Evolutionary conservation across 2,113 vertebrate genomes (phyloP).

Genomic region (Ovibos moschatus): DNA sequence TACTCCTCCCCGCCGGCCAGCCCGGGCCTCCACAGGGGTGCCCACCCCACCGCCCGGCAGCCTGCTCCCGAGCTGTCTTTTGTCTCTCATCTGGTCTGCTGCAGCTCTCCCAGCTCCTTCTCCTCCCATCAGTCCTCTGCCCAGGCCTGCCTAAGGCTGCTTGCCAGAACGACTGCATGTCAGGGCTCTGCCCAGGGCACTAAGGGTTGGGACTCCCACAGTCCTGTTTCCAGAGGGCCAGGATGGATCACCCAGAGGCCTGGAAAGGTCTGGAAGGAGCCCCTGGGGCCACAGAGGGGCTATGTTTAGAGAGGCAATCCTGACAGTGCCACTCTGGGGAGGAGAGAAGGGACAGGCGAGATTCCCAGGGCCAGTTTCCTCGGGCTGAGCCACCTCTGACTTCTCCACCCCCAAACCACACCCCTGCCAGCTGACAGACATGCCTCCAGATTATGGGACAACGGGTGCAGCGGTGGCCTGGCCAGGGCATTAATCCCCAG

Average conservation of each 20-base stretch:
- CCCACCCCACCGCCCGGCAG: background rate
- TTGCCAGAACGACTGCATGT: constrained; percentile 41
- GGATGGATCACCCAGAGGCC: background rate
- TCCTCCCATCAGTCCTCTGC: constrained; percentile 29
- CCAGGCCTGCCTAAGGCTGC: constrained; percentile 65
- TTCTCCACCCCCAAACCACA: background rate
- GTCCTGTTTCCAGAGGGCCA: background rate
- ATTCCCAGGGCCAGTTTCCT: background rate
- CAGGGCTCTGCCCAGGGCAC: constrained; percentile 44
- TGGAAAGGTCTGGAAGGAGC: background rate
- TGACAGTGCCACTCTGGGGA: background rate
- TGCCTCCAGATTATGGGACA: background rate
- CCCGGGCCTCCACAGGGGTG: background rate
- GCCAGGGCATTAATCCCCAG: background rate
- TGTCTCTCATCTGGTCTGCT: constrained; percentile 44
- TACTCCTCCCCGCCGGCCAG: constrained; percentile 30
- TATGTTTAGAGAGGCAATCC: background rate
- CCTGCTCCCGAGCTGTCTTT: constrained; percentile 40
- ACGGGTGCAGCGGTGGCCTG: background rate
- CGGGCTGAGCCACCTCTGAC: background rate
- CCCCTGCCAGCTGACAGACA: constrained; percentile 41
- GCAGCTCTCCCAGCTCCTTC: constrained; percentile 27
- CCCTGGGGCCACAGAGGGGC: background rate
- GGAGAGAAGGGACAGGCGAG: background rate
- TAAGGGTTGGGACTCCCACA: background rate